phyloP scores from a whole-genome alignment of 2,888 invertebrate species.

The Malthinus seriepunctatus region DNA sequence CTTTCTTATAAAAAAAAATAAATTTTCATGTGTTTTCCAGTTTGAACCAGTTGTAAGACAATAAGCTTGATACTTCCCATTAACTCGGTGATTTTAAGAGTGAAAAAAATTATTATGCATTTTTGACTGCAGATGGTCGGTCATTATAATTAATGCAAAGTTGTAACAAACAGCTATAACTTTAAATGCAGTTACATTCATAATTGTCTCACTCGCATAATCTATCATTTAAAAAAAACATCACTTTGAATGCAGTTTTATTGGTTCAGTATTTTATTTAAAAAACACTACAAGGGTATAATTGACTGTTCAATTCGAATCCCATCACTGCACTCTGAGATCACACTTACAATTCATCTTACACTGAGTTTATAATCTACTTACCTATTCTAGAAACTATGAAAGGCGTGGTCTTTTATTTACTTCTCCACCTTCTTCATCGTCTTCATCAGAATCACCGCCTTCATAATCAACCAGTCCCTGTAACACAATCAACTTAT shows the following conservation, averaged over 20 bases:
- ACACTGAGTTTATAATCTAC: constrained; percentile 43
- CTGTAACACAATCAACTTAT: constrained; percentile 54
- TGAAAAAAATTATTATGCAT: neutral
- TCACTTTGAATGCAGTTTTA: constrained; percentile 8
- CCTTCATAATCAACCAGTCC: constrained; percentile 97
- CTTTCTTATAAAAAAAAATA: constrained; percentile 4
- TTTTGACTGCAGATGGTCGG: too few species aligned
- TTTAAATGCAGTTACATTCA: too few species aligned
- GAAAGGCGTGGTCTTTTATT: constrained; percentile 75
- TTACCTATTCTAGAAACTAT: constrained; percentile 58
- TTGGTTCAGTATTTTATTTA: constrained; percentile 5
- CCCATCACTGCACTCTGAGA: constrained; percentile 49
- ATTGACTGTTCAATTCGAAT: constrained; percentile 46
- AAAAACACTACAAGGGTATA: constrained; percentile 27
- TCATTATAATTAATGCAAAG: too few species aligned
- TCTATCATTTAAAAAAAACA: constrained; percentile 6
- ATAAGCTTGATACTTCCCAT: too few species aligned
- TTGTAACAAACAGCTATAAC: too few species aligned
- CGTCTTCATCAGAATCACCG: constrained; percentile 95
- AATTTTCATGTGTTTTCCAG: constrained; percentile 9
- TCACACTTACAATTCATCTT: constrained; percentile 48
- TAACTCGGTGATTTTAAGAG: constrained; percentile 6
- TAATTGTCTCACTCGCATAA: too few species aligned
- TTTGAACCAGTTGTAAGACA: too few species aligned
- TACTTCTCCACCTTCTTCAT: constrained; percentile 67